Conservation (phyloP, 2,888 invertebrate genomes). For the Gnatocerus cornutus region DNA sequence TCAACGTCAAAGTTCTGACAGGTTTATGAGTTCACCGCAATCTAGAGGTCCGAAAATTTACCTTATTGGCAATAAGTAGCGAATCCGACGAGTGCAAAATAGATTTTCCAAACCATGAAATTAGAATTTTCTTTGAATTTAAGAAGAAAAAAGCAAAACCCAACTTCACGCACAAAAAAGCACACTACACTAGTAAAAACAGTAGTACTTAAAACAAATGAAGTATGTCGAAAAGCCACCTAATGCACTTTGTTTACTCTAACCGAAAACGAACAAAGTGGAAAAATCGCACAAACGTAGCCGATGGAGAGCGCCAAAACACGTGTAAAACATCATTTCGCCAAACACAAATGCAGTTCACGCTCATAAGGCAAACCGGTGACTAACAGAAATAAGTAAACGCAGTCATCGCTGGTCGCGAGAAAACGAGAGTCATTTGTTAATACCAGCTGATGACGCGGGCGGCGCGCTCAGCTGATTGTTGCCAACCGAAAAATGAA, state of each 20-base stretch:
- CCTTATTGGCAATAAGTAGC: constrained; percentile 43
- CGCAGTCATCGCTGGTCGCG: constrained; percentile 43
- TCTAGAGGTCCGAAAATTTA: constrained; percentile 23
- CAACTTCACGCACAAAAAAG: constrained; percentile 28
- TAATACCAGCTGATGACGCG: constrained; percentile 47
- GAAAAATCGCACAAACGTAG: constrained; percentile 20
- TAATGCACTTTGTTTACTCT: constrained; percentile 32
- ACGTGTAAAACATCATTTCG: constrained; percentile 57
- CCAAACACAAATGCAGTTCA: constrained; percentile 53
- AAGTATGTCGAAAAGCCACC: constrained; percentile 31
- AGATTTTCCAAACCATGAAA: constrained; percentile 43
- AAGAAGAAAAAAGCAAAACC: constrained; percentile 15
- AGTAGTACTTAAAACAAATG: constrained; percentile 20
- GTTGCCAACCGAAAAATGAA: constrained; percentile 53
- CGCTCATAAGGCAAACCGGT: constrained; percentile 61
- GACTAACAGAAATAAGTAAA: constrained; percentile 56
- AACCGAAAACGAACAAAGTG: background rate
- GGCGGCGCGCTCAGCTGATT: constrained; percentile 58
- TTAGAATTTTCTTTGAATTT: background rate
- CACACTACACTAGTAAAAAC: constrained; percentile 36
- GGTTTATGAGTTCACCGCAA: constrained; percentile 24
- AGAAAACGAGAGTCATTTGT: constrained; percentile 54
- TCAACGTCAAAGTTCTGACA: constrained; percentile 23
- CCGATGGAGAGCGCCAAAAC: constrained; percentile 42
- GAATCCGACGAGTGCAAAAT: constrained; percentile 40